Evolutionary conservation across 2,113 vertebrate genomes (phyloP).

Genomic region (Triplophysa dalaica): DNA sequence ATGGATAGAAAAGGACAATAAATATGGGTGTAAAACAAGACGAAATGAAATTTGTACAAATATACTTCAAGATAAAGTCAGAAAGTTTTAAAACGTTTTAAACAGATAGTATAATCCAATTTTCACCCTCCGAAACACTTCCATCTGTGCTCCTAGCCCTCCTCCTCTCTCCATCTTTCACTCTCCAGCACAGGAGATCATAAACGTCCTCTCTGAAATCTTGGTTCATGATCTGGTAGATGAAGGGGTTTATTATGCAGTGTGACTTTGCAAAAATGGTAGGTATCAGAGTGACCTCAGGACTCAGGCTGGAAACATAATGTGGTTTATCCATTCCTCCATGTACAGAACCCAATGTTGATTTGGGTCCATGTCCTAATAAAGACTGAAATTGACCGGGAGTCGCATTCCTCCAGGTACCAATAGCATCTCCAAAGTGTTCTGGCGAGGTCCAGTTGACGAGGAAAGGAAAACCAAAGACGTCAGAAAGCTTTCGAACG

Average conservation of each 20-base stretch:
- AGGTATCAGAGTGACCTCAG: constrained; percentile 58
- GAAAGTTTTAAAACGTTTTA: too few species aligned
- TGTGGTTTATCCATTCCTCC: neutral
- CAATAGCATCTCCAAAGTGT: constrained; percentile 32
- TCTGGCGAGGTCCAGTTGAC: constrained; percentile 58
- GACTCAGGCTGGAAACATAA: constrained; percentile 49
- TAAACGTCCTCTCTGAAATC: constrained; percentile 59
- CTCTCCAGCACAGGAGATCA: constrained; percentile 50
- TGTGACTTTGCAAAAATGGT: constrained; percentile 66
- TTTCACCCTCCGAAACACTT: constrained; percentile 49
- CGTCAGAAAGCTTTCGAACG: neutral
- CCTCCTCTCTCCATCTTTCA: constrained; percentile 45
- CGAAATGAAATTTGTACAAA: neutral
- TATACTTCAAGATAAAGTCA: too few species aligned
- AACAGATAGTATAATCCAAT: neutral
- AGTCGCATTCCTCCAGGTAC: constrained; percentile 39
- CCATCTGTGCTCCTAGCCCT: constrained; percentile 14
- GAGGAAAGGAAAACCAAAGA: constrained; percentile 34
- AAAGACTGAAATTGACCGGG: neutral
- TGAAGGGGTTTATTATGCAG: constrained; percentile 66
- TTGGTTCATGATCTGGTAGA: constrained; percentile 67
- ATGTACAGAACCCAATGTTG: constrained; percentile 2
- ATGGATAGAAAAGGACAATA: neutral
- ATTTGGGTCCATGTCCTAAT: neutral
- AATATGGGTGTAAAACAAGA: neutral